Base-by-base conservation (phyloP, 2,113 vertebrate genomes). In the Tragelaphus scriptus region DNA sequence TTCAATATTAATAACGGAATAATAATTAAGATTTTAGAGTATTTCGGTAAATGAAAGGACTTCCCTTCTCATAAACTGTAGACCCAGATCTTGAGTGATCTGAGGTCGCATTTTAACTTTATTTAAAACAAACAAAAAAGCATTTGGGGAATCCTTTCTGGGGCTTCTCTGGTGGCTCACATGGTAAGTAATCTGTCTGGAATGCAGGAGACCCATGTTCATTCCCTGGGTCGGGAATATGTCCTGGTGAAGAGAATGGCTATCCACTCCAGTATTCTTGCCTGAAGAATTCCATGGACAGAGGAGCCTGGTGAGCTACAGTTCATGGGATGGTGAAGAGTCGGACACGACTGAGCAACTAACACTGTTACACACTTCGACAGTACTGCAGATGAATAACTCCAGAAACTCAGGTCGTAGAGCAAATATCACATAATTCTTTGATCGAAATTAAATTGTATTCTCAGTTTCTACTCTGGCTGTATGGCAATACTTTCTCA, bases 221-320 rank as follows among this genome's bases (percentile, higher is more conserved):
- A 44, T 0, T 26, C 12, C 40, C 23, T 7, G 6, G 40, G 12
- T 77, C 0, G 4, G 23, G 40, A 44, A 14, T 40, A 77, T 26
- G 6, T 77, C 23, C 23, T 25, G 40, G 12, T 44, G 23, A 77
- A 77, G 12, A 19, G 23, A 44, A 44, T 15, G 71, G 71, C 36
- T 14, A 77, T 13, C 21, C 40, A 44, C 19, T 71, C 23, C 23
- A 44, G 71, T 26, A 26, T 77, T 44, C 71, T 77, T 15, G 71
- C 36, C 71, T 26, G 71, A 26, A 26, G 36, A 44, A 77, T 26
- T 77, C 71, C 71, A 14, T 3, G 6, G 40, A 44, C 71, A 77
- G 71, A 77, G 71, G 23, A 77, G 21, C 23, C 71, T 25, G 40
- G 36, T 3, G 0, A 25, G 71, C 36, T 44, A 14, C 23, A 77